Percentiles rank a stretch among this genome's conserved stretches.
These are phyloP conservation scores for Carpatolechia fugitivella DNA, from an alignment of 2,888 invertebrate species.

Conservation along the genomic window DNA sequence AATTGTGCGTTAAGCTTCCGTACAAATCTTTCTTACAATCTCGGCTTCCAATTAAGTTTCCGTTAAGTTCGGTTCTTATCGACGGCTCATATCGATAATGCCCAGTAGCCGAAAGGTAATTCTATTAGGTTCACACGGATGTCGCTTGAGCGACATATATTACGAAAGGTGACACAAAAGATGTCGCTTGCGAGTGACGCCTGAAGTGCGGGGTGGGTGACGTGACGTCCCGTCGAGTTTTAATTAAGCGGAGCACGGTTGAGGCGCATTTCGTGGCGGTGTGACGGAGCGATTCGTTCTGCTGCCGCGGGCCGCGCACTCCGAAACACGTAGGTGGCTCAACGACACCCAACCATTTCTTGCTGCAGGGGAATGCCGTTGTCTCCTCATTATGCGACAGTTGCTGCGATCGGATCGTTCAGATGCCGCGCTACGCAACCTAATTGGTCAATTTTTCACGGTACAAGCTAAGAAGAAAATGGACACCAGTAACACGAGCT, in stretches of 20 bases:
- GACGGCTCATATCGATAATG: slow-evolving; percentile 51
- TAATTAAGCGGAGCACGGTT: slow-evolving; percentile 70
- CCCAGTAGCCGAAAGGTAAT: slow-evolving; percentile 60
- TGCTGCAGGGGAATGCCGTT: slow-evolving; percentile 60
- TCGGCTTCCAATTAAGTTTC: slow-evolving; percentile 58
- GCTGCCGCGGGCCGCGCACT: slow-evolving; percentile 48
- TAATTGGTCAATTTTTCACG: slow-evolving; percentile 71
- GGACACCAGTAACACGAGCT: slow-evolving; percentile 47
- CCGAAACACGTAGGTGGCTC: slow-evolving; percentile 68
- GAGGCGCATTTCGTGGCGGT: slow-evolving; percentile 63
- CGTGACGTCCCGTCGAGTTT: slow-evolving; percentile 69
- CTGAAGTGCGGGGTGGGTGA: slow-evolving; percentile 51
- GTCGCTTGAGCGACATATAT: slow-evolving; percentile 44
- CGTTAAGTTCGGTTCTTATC: slow-evolving; percentile 58
- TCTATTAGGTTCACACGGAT: slow-evolving; percentile 57
- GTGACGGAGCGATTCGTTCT: slow-evolving; percentile 72
- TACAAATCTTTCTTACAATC: slow-evolving; percentile 46
- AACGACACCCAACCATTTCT: slow-evolving; percentile 65
- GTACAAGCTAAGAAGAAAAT: slow-evolving; percentile 50
- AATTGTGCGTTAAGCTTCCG: slow-evolving; percentile 37
- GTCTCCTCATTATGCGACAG: slow-evolving; percentile 68
- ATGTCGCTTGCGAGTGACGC: slow-evolving; percentile 52
- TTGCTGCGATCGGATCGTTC: slow-evolving; percentile 60
- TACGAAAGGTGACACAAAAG: slow-evolving; percentile 57
- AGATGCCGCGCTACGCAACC: slow-evolving; percentile 57